Evolutionary conservation across 2,113 vertebrate genomes (phyloP).

Genomic region (Microtus richardsoni): DNA sequence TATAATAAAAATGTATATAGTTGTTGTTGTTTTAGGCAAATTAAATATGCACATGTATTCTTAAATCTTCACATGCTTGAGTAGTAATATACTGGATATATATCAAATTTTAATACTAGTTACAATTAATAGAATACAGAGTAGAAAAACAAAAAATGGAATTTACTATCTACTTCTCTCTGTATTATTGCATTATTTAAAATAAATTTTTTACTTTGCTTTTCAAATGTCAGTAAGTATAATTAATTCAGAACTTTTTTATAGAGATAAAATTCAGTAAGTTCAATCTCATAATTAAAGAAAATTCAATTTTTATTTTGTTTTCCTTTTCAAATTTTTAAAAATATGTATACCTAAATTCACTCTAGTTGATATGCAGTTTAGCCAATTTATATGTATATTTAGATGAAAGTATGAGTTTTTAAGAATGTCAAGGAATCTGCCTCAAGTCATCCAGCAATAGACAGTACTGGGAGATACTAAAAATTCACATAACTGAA

Average conservation of each 20-base stretch:
- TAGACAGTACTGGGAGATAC: neutral
- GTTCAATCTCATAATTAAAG: neutral
- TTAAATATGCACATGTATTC: neutral
- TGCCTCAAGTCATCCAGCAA: neutral
- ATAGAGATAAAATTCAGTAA: neutral
- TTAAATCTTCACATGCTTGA: neutral
- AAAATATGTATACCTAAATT: neutral
- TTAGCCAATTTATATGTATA: neutral
- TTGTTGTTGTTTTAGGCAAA: too few relatives aligned
- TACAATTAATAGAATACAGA: neutral
- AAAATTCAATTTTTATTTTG: neutral
- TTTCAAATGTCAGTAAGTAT: neutral
- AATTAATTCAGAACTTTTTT: conserved; percentile 1
- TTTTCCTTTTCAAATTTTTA: neutral
- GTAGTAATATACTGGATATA: neutral
- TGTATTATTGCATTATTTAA: neutral
- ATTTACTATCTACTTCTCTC: neutral
- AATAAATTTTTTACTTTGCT: conserved; percentile 26
- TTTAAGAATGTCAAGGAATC: neutral
- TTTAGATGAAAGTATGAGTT: neutral
- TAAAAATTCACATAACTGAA: conserved; percentile 51
- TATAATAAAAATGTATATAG: too few relatives aligned
- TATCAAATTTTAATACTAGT: neutral
- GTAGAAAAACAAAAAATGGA: neutral
- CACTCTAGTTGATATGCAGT: neutral